Conservation (phyloP, 1,140 invertebrate species). For the Laupala kohalensis region DNA sequence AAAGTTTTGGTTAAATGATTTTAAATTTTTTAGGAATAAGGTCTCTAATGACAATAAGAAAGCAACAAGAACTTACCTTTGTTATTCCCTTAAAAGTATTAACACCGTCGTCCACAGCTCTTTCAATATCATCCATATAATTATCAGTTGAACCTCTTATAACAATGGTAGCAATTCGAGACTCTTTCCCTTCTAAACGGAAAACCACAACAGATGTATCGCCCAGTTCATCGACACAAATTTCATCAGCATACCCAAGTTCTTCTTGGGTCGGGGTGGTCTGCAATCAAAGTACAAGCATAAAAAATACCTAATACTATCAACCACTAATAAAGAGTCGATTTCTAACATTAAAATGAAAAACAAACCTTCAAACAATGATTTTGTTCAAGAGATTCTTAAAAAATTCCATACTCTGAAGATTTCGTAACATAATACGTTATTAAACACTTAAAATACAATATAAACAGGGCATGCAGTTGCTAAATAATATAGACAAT, state of each 20-base stretch:
- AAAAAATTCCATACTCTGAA: too few relatives aligned
- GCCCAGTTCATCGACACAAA: slow-evolving; percentile 90
- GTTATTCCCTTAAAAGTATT: slow-evolving; percentile 89
- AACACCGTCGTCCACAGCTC: slow-evolving; percentile 96
- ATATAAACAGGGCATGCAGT: too few relatives aligned
- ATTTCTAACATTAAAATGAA: too few relatives aligned
- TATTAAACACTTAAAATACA: too few relatives aligned
- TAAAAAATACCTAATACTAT: too few relatives aligned
- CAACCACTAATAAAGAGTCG: too few relatives aligned
- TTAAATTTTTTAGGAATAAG: too few relatives aligned
- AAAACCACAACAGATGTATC: slow-evolving; percentile 91
- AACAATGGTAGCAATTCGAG: slow-evolving; percentile 82
- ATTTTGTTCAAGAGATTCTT: too few relatives aligned
- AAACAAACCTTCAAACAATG: too few relatives aligned
- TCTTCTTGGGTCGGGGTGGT: slow-evolving; percentile 78
- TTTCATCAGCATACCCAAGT: slow-evolving; percentile 81
- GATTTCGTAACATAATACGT: too few relatives aligned
- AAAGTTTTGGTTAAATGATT: background rate
- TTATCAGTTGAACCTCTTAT: slow-evolving; percentile 94
- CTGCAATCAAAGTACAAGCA: slow-evolving; percentile 26
- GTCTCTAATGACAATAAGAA: too few relatives aligned
- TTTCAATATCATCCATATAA: slow-evolving; percentile 97
- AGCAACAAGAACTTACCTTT: slow-evolving; percentile 2
- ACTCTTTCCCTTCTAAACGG: slow-evolving; percentile 63
- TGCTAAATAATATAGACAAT: too few relatives aligned